Percentiles rank a stretch among this genome's conserved stretches.
Evolutionary conservation across 2,888 invertebrate species (phyloP).

Genomic region (Melanophora roralis): DNA sequence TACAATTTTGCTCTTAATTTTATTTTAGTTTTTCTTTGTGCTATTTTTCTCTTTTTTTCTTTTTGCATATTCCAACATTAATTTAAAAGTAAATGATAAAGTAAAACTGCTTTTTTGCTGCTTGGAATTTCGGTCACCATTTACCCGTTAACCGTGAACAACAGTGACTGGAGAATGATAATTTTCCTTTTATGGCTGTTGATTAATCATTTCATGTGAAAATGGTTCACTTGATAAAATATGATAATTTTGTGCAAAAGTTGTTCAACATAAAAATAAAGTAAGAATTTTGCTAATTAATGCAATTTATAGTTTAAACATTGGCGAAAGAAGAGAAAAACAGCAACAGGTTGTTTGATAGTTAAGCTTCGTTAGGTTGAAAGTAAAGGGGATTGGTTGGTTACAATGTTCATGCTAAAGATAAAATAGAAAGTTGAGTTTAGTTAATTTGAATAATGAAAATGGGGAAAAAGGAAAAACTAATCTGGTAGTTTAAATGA

Average conservation of each 20-base stretch:
- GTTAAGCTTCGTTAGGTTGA: not conserved
- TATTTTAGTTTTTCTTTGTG: not conserved
- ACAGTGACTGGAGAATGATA: not conserved
- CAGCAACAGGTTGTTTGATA: conserved; percentile 36
- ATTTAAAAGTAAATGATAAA: conserved; percentile 48
- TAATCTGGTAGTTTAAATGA: too few species aligned
- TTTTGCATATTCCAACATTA: conserved; percentile 31
- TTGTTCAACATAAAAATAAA: conserved; percentile 43
- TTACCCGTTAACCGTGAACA: not conserved
- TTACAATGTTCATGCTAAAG: too few species aligned
- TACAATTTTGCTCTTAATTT: conserved; percentile 2
- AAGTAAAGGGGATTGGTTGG: too few species aligned
- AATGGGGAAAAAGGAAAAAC: too few species aligned
- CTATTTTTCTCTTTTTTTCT: not conserved
- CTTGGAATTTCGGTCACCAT: not conserved
- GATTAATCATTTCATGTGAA: conserved; percentile 42
- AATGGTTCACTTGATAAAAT: conserved; percentile 29
- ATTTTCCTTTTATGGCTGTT: not conserved
- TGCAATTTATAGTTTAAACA: conserved; percentile 17
- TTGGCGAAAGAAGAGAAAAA: not conserved
- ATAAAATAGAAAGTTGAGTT: not conserved
- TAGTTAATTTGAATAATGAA: too few species aligned
- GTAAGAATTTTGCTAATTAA: conserved; percentile 25
- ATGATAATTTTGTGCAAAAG: conserved; percentile 34
- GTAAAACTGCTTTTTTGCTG: conserved; percentile 20